Evolutionary conservation across 1,140 invertebrate genomes (phyloP), one percentile per base, ranked within the genome.

Genomic region (Metaphire vulgaris): DNA sequence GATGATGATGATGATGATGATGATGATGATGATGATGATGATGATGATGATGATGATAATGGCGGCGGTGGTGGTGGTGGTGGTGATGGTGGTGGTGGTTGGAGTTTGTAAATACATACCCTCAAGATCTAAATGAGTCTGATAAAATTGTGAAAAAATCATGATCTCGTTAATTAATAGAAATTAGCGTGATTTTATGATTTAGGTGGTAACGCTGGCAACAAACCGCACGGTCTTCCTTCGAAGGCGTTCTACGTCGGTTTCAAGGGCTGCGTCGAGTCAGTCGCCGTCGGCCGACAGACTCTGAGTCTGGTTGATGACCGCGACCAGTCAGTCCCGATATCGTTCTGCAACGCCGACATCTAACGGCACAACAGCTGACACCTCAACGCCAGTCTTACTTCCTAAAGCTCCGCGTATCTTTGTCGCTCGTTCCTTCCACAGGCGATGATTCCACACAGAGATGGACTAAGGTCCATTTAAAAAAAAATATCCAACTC

Each of bases 261-360:
- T n/a, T 88, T 91, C 81, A 86, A 86, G 0, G 90, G 89, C n/a
- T 91, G 91, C 83, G 86, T 91, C 0, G 79, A 81, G 30, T 74
- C 80, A 30, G 77, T 56, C 41, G 21, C 6, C 6, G 41, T 56
- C 6, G 41, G 21, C 41, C 6, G 21, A 6, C 41, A 56, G 41
- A 56, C 6, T 56, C 41, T 56, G 41, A 56, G 21, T 21, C 41
- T 56, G 41, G 41, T 56, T 21, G 41, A 56, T 12, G 41, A 56
- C 41, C 41, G 41, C 6, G 41, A 56, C 21, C 6, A 12, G 41
- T 21, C 6, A 56, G 6, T 12, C 41, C 6, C 41, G 6, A 21
- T 56, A 21, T 56, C 41, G 21, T 56, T 56, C 41, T 56, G 41
- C 41, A 56, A 21, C 21, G 41, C 6, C 21, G 21, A 56, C 41